Conservation (phyloP, 2,113 vertebrate genomes). For the Festucalex cinctus region DNA sequence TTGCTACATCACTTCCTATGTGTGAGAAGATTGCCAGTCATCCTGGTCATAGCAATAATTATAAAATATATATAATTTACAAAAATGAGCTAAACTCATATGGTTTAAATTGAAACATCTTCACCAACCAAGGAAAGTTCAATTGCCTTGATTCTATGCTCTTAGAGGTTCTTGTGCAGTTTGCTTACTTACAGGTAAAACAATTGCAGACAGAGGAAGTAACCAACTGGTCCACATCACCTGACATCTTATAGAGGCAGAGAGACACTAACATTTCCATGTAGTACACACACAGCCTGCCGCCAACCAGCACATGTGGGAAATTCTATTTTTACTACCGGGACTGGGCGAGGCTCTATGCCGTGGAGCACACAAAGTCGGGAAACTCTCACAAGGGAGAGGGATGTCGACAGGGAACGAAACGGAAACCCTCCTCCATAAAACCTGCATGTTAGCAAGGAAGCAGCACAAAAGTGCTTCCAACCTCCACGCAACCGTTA, state of each 20-base stretch:
- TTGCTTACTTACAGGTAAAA: not conserved
- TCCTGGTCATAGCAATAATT: no score
- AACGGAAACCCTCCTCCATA: constrained; percentile 63
- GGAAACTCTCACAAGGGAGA: constrained; percentile 54
- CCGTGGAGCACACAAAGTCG: constrained; percentile 57
- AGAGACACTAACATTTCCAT: constrained; percentile 48
- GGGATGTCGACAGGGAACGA: constrained; percentile 49
- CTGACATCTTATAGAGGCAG: constrained; percentile 14
- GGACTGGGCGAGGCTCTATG: constrained; percentile 64
- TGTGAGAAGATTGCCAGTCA: no score
- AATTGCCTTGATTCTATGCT: not conserved
- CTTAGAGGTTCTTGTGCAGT: not conserved
- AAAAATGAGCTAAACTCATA: no score
- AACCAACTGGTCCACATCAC: constrained; percentile 2
- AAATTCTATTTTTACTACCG: constrained; percentile 66
- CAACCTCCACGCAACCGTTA: not conserved
- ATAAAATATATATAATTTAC: no score
- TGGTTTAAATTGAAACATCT: not conserved
- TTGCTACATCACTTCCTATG: no score
- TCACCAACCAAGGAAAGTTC: no score
- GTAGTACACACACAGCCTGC: constrained; percentile 1
- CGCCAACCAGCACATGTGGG: constrained; percentile 46
- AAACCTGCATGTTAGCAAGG: constrained; percentile 48
- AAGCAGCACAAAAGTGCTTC: constrained; percentile 35
- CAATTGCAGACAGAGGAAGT: not conserved